Evolutionary conservation across 2,888 invertebrate species (phyloP), one percentile per base, ranked within the genome.

Genomic region (Brenthis hecate): DNA sequence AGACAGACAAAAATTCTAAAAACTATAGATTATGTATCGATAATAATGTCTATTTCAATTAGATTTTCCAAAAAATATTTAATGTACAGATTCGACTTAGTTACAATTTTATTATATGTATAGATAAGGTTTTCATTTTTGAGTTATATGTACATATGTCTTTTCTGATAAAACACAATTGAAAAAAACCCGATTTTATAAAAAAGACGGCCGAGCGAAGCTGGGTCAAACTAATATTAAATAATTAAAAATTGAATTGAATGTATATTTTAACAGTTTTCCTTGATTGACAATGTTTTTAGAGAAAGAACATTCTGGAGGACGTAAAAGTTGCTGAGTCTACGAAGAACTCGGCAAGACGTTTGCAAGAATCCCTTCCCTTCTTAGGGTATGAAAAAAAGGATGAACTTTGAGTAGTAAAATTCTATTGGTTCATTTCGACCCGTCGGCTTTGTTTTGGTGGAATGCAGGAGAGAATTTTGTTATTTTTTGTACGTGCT

Each of bases 401-500:
- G 43, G 48, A n/a, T 11, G 14, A 66, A 58, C 36, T 54, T 60
- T 28, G 19, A 57, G 54, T 60, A 47, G 58, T 54, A n/a, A 60
- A 54, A 48, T 54, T 60, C 58, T 28, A 60, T 43, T 66, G 58
- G 14, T 51, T 43, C 36, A 43, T 66, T 54, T 32, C 13, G 53
- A 43, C 14, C 23, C 13, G 54, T 11, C 23, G 13, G 58, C 66
- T 57, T 65, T 65, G 43, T 28, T 57, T 58, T 56, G 43, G 14
- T 47, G 28, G 58, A 54, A 60, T 48, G 13, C 23, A 23, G 23
- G 13, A 8, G 36, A 43, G 54, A 28, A 13, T 55, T 55, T 55
- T 13, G 13, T 43, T 55, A 28, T 55, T 66, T 58, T 60, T 66
- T 66, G 66, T 66, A 16, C 23, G 11, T 43, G 36, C 50, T n/a